Base-by-base conservation (phyloP, 2,888 invertebrate genomes). In the Coleophora deauratella region DNA sequence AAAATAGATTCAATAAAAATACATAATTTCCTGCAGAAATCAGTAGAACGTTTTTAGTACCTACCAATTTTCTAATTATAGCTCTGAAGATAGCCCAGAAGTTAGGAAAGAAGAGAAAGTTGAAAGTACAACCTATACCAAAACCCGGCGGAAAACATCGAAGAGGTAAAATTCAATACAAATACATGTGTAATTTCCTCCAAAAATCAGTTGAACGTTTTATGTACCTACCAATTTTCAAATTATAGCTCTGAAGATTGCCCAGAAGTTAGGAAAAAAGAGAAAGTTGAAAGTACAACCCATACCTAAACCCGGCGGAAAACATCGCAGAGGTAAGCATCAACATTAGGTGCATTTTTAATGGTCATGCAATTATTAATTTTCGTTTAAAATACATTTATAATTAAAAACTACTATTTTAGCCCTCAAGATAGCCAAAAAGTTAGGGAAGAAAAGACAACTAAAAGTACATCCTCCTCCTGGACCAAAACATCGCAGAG, bases 391-490 rank as follows among this genome's bases (percentile, higher is more conserved):
- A n/a, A n/a, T n/a, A n/a, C n/a, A n/a, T n/a, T 3, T 3, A 14
- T 13, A 33, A 13, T 9, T 14, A 14, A 14, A 34, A 9, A 13
- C 2, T 15, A 34, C 14, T 13, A 12, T 37, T 37, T 6, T 4
- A 37, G 37, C 37, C n/a, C 9, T 31, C 27, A 36, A 36, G 12
- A 32, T 35, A 15, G 38, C 38, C 21, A 35, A 27, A n/a, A 28
- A 38, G 14, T 13, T 40, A n/a, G 11, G 10, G 14, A 41, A 37
- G 31, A 37, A 37, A 8, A 11, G 37, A 12, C 37, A n/a, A 1
- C 12, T 37, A 37, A 9, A 13, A 37, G 7, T 37, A 10, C 30
- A 31, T 21, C 21, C 21, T 21, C 21, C 3, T 3, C 21, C 21
- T 21, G 21, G 21, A 3, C 3, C 3, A 21, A 21, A 21, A 21